Percentiles rank a stretch among this genome's conserved stretches.
These are phyloP conservation scores for Synanthedon formicaeformis DNA, from an alignment of 2,888 invertebrate genomes.

Conservation along the genomic window DNA sequence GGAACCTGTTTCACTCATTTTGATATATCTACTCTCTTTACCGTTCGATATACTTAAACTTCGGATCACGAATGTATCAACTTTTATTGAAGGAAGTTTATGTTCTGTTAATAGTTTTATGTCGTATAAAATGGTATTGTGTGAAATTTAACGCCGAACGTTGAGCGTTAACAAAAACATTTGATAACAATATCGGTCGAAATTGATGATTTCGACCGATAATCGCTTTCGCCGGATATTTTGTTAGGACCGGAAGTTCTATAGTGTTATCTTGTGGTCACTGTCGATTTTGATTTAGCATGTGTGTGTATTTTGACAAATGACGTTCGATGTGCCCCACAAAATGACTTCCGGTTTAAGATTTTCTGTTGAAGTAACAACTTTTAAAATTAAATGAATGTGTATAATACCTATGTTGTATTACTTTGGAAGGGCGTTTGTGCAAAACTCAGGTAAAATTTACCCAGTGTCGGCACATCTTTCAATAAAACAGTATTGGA, in stretches of 20 bases:
- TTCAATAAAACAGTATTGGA: no score
- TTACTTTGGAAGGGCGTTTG: conserved; percentile 14
- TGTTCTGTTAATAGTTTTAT: conserved; percentile 8
- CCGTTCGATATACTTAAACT: conserved; percentile 25
- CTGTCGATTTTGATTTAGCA: conserved; percentile 38
- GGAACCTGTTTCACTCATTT: conserved; percentile 8
- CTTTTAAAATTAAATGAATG: conserved; percentile 9
- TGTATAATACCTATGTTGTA: background rate
- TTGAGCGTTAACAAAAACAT: conserved; percentile 16
- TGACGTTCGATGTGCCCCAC: conserved; percentile 22
- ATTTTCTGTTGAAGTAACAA: conserved; percentile 19
- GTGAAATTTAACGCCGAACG: conserved; percentile 39
- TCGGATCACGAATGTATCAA: conserved; percentile 11
- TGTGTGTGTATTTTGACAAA: conserved; percentile 47
- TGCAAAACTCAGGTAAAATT: conserved; percentile 28
- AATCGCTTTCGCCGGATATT: conserved; percentile 23
- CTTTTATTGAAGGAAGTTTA: conserved; percentile 29
- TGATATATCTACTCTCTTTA: conserved; percentile 32
- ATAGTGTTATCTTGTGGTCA: conserved; percentile 47
- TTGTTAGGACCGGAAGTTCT: conserved; percentile 42
- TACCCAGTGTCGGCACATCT: no score
- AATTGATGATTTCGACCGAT: conserved; percentile 15
- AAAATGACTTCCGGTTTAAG: conserved; percentile 22
- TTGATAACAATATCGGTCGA: conserved; percentile 24
- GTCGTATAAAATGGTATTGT: conserved; percentile 20